These are phyloP conservation scores for Moxostoma hubbsi DNA, from an alignment of 2,797 vertebrate species.

Conservation along the genomic window DNA sequence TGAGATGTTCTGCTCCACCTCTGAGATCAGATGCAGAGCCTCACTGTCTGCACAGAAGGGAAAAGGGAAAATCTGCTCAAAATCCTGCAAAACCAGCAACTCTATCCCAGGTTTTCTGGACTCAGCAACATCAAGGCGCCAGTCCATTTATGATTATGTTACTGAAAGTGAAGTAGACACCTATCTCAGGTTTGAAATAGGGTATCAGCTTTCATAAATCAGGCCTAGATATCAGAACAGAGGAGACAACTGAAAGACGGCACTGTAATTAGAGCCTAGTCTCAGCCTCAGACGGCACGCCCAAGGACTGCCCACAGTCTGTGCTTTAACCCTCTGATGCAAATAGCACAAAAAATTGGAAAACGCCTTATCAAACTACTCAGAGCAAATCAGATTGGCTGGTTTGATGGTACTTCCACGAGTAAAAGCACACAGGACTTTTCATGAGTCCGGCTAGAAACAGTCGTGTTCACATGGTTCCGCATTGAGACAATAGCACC, in stretches of 20 bases:
- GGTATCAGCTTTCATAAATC: slow-evolving; percentile 9
- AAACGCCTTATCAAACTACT: too few species aligned
- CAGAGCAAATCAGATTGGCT: too few species aligned
- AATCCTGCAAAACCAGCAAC: neutral
- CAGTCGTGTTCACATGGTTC: too few species aligned
- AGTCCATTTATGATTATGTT: neutral
- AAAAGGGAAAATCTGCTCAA: neutral
- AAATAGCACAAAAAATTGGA: too few species aligned
- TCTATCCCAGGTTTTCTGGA: neutral
- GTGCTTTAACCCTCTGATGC: too few species aligned
- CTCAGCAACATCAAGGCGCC: neutral
- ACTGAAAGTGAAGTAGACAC: slow-evolving; percentile 12
- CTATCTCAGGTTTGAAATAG: slow-evolving; percentile 1
- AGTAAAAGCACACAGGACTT: too few species aligned
- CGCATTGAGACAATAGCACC: too few species aligned
- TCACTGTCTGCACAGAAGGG: slow-evolving; percentile 70
- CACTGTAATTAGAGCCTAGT: neutral
- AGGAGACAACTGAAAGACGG: neutral
- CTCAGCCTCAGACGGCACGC: too few species aligned
- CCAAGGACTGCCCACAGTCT: too few species aligned
- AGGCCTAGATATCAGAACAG: slow-evolving; percentile 11
- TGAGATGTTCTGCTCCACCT: slow-evolving; percentile 79
- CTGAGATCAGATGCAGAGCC: slow-evolving; percentile 78
- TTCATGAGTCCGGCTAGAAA: too few species aligned
- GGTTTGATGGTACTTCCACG: too few species aligned